Base-by-base conservation (phyloP, 2,888 invertebrate species). In the Gymnosoma rotundatum region DNA sequence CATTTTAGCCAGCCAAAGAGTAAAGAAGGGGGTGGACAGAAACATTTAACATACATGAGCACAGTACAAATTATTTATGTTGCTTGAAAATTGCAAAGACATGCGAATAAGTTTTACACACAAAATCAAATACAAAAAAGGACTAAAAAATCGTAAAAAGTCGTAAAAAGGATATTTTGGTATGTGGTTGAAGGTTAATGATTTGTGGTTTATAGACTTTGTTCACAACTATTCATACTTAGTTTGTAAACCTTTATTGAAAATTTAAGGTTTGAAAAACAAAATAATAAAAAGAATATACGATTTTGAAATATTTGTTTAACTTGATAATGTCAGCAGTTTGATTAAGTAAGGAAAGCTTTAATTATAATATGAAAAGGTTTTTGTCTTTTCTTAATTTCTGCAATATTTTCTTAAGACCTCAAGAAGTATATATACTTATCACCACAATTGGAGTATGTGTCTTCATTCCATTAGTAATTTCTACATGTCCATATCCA, bases 81-180 rank as follows among this genome's bases (percentile, higher is more conserved):
- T 78, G 38, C 72, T 74, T 64, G 73, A 81, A 84, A 84, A 84
- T 84, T 84, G 83, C 83, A 73, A 84, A 84, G 83, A 84, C 84
- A 84, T 84, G 84, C 84, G 84, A 84, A 84, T 81, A 84, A 84
- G 78, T 84, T 84, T 81, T 84, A 52, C 73, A 79, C 73, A 79
- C 14, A 73, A 66, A 63, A 61, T 42, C 7, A 9, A 16, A 36
- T 14, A 42, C 9, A 45, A 42, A 61, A 66, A 66, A 48, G 6
- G 18, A 60, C 52, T 12, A 48, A 54, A 61, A 54, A 67, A 21
- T 45, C 16, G 45, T 79, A 67, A 76, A 61, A 54, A 67, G 32
- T 45, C 16, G 45, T 79, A 67, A 76, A 32, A 76, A 78, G 73
- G 76, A 84, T 81, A 84, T 84, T 73, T 61, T 18, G 83, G 69